Evolutionary conservation across 2,888 invertebrate genomes (phyloP), one percentile per base, ranked within the genome.

Genomic region (Papilio demoleus): DNA sequence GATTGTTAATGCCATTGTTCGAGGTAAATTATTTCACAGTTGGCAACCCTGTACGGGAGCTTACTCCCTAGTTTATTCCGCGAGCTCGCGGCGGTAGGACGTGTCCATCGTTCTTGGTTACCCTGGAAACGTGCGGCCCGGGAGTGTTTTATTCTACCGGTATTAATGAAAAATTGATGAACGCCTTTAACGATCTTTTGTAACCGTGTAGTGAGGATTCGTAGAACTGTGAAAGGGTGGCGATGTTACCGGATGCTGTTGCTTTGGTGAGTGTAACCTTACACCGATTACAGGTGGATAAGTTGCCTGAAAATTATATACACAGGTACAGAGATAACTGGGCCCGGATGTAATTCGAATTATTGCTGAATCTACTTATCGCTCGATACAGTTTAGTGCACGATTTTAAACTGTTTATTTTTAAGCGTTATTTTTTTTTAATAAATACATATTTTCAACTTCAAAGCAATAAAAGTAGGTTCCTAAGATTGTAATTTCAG

Each of bases 71-170:
- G 92, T 92, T 87, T 85, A 77, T 83, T 85, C 83, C 85, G 85
- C 76, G 81, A 80, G 80, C 84, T 86, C 83, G 79, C 73, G 79
- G 79, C 67, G 82, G 38, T 56, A 69, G 81, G 84, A 79, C 85
- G 90, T 79, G 82, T 77, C 42, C 64, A 45, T 19, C 69, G 71
- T 62, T n/a, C 38, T 59, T 65, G 72, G 68, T 67, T 66, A 70
- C 65, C 50, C 17, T 65, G 69, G 75, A 77, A 76, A 81, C 83
- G 82, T 79, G 69, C 42, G 38, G n/a, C 74, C 74, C 82, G 84
- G 82, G 81, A 86, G 86, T 87, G 83, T 85, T 88, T 83, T 85
- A 85, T 88, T 83, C 85, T 81, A 79, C 83, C 87, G 87, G 86
- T 71, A 73, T 79, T 81, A 87, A 88, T 88, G 86, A 88, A 87